A percentile compares a stretch with the other conserved stretches of the same genome.
Conservation (phyloP, 2,113 vertebrate genomes). For the Protobothrops flavoviridis region DNA sequence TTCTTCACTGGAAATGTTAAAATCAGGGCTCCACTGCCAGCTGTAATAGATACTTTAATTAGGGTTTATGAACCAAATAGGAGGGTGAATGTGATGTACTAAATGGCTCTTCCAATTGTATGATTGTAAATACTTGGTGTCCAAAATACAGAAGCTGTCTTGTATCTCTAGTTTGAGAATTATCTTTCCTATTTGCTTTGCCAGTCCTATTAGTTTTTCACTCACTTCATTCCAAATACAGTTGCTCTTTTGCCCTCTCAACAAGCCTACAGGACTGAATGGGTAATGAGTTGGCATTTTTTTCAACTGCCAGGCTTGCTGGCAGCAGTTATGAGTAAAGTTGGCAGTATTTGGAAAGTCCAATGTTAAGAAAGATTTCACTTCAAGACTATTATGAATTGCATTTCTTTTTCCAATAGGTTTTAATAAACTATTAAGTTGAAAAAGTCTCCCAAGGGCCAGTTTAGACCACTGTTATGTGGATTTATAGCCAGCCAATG, state of each 20-base stretch:
- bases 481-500: neutral
- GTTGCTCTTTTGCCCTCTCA: neutral
- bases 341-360: neutral
- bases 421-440: neutral
- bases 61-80: neutral
- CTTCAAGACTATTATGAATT: neutral
- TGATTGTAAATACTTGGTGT: neutral
- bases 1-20: neutral
- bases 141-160: neutral
- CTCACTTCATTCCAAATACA: neutral
- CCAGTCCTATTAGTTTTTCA: neutral
- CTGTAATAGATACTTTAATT: neutral
- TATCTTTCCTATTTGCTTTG: neutral
- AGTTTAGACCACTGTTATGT: neutral
- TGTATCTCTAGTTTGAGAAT: neutral
- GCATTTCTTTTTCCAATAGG: neutral
- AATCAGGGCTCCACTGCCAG: neutral
- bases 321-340: neutral
- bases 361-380: neutral
- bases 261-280: accelerated
- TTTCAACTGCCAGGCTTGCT: neutral
- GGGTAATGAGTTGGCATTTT: neutral
- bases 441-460: neutral
- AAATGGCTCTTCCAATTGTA: neutral
- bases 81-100: neutral